These are phyloP conservation scores for Pseudonaja textilis DNA, from an alignment of 2,113 vertebrate genomes.

Conservation along the genomic window DNA sequence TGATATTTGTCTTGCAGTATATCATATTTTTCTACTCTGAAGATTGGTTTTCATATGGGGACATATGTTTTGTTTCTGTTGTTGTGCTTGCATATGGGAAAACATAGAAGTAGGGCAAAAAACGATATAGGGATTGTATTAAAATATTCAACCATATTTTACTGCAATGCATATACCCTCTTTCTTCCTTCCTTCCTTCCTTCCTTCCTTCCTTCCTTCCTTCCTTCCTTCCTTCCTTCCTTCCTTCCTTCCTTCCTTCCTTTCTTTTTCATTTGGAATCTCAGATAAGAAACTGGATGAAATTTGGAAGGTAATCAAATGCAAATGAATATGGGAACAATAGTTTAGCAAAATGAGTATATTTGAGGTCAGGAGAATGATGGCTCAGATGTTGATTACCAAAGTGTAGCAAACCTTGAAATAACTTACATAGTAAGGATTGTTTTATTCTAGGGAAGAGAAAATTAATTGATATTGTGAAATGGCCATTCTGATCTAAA, in stretches of 20 bases:
- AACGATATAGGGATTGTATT: background rate
- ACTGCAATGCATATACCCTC: background rate
- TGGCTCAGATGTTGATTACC: background rate
- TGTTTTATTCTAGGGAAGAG: background rate
- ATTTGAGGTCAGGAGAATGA: background rate
- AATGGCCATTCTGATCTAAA: background rate
- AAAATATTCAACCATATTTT: background rate
- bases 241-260: too few species aligned
- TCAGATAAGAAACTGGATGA: background rate
- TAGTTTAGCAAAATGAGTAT: background rate
- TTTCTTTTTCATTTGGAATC: background rate
- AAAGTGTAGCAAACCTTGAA: background rate
- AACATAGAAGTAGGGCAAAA: background rate
- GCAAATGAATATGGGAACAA: background rate
- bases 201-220: too few species aligned
- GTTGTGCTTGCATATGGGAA: background rate
- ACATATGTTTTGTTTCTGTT: background rate
- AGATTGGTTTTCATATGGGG: background rate
- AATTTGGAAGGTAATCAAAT: background rate
- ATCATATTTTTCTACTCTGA: background rate
- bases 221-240: background rate
- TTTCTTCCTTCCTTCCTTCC: background rate
- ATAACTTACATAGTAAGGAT: too few species aligned
- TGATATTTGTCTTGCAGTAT: background rate
- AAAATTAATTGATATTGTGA: background rate